These are phyloP conservation scores for Apocrypta bakeri DNA, from an alignment of 1,140 invertebrate genomes.

Conservation along the genomic window DNA sequence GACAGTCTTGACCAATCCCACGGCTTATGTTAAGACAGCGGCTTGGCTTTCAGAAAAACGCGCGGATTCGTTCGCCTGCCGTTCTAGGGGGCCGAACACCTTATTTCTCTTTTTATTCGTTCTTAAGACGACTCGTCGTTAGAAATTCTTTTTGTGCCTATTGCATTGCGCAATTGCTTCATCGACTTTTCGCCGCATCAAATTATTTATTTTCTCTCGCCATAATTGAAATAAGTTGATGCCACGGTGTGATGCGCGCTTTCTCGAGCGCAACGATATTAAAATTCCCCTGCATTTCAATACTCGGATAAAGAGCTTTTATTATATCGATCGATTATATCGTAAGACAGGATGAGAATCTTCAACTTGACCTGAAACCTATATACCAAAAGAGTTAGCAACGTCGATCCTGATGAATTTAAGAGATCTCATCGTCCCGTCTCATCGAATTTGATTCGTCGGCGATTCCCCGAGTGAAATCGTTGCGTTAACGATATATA, in stretches of 20 bases:
- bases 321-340: too few species aligned
- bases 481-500: too few species aligned
- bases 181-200: not conserved
- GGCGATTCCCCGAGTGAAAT: too few species aligned
- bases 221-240: too few species aligned
- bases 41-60: slow-evolving; percentile 2
- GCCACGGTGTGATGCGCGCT: not conserved
- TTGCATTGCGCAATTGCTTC: not conserved
- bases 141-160: too few species aligned
- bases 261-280: not conserved
- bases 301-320: not conserved
- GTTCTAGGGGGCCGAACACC: not conserved
- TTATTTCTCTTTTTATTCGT: not conserved
- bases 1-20: not conserved
- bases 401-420: too few species aligned
- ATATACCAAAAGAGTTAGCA: too few species aligned
- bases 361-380: too few species aligned
- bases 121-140: not conserved
- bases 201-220: not conserved
- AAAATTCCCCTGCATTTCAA: not conserved
- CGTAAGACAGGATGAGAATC: too few species aligned
- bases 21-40: not conserved
- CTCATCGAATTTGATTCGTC: too few species aligned
- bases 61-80: not conserved
- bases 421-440: too few species aligned